Base-by-base conservation (phyloP, 2,797 vertebrate genomes). In the Pteronotus mesoamericanus region DNA sequence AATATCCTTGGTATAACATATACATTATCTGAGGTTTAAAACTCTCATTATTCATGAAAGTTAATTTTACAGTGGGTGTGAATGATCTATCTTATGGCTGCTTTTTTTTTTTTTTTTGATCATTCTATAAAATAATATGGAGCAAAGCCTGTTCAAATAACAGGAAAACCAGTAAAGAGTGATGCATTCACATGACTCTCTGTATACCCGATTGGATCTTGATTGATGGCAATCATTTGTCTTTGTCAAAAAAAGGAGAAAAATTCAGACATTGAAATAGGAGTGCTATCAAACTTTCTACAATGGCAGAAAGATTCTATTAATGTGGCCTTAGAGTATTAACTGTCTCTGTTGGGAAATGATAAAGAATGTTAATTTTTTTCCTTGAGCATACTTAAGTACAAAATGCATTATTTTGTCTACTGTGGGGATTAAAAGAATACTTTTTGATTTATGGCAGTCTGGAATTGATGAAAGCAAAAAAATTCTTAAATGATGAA, bases 191-290 rank as follows among this genome's bases (percentile, higher is more conserved):
- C 98, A 96, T 98, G 98, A 98, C 98, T 98, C 97, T 98, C 94
- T 97, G 97, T 98, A 98, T 98, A 98, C 98, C 96, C 97, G 98
- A 99, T 99, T 99, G 98, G 99, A 99, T 99, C 98, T 99, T 99
- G 99, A 99, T 99, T 98, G 99, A 99, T 99, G 98, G 98, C 98
- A 98, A 98, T 99, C 98, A 98, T 99, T 99, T 99, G 98, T 99
- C 99, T 99, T 98, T 99, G 99, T 99, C 99, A 98, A 98, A 98
- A 99, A 96, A 99, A 98, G 96, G 98, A 98, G 98, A 99, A 98
- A 98, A 99, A 99, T 99, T 97, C 98, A 98, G 98, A 98, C 98
- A 98, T 99, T 98, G 98, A 99, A 99, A 99, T 98, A 98, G 98
- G 98, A 98, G 97, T 98, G 98, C 99, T 99, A 98, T 99, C 99